phyloP scores from a whole-genome alignment of 2,888 invertebrate genomes.

The Ormyrus thymus region DNA sequence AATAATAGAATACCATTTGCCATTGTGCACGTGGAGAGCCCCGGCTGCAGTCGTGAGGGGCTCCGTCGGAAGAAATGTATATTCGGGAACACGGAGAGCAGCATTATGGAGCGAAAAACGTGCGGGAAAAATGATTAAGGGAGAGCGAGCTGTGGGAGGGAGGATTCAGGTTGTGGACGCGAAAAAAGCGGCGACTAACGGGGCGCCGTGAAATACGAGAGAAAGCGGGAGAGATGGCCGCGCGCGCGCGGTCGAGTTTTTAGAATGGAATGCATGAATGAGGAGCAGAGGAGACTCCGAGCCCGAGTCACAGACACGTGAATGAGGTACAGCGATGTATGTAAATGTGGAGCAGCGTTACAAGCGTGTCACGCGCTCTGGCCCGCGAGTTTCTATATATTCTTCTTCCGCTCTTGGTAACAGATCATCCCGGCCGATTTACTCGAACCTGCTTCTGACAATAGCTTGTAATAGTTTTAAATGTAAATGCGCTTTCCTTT shows the following conservation, averaged over 20 bases:
- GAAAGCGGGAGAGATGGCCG: conserved; percentile 23
- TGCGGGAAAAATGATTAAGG: conserved; percentile 35
- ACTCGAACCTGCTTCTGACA: too few relatives aligned
- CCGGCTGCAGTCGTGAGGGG: not conserved
- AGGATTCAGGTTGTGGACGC: conserved; percentile 15
- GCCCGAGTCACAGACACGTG: not conserved
- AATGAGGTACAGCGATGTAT: conserved; percentile 33
- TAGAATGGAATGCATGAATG: conserved; percentile 47
- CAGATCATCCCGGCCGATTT: too few relatives aligned
- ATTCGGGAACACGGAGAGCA: conserved; percentile 13
- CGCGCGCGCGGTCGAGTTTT: conserved; percentile 28
- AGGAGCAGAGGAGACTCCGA: not conserved
- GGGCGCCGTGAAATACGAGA: conserved; percentile 10
- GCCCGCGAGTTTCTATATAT: not conserved
- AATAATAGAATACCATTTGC: conserved; percentile 74
- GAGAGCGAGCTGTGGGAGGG: conserved; percentile 17
- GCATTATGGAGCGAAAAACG: not conserved
- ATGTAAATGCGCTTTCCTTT: too few relatives aligned
- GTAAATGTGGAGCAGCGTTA: conserved; percentile 31
- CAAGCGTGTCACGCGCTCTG: not conserved
- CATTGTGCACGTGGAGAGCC: conserved; percentile 64
- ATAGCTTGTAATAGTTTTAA: too few relatives aligned
- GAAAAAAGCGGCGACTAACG: conserved; percentile 10
- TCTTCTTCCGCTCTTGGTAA: not conserved
- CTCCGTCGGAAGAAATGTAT: conserved; percentile 10